Percentiles rank a stretch among this genome's conserved stretches.
phyloP scores from a whole-genome alignment of 2,888 invertebrate genomes.

The Eurois occulta region DNA sequence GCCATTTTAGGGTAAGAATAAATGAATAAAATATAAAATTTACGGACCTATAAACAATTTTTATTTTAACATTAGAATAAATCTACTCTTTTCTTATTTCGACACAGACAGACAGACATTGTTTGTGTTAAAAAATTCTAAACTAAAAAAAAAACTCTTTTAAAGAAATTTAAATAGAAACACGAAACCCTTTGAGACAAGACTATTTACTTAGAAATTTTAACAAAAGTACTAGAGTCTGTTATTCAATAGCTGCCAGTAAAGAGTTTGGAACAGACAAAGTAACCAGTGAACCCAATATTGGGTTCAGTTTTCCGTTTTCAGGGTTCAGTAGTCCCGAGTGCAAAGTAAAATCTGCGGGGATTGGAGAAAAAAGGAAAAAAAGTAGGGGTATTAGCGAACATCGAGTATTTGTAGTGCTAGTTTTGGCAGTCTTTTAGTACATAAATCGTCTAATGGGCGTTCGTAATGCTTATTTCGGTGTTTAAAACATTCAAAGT shows the following conservation, averaged over 20 bases:
- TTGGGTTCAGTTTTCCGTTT: constrained; percentile 54
- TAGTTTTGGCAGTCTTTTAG: constrained; percentile 40
- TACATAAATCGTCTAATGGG: constrained; percentile 50
- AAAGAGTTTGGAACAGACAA: constrained; percentile 67
- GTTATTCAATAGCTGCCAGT: constrained; percentile 60
- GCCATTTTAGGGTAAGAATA: background rate
- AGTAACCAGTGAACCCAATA: constrained; percentile 64
- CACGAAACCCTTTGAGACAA: constrained; percentile 54
- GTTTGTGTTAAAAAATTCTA: constrained; percentile 1
- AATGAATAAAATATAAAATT: constrained; percentile 9
- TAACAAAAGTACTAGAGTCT: constrained; percentile 63
- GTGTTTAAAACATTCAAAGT: constrained; percentile 34
- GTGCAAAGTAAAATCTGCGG: constrained; percentile 38
- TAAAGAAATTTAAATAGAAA: constrained; percentile 37
- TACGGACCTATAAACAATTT: constrained; percentile 2
- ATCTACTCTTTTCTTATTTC: constrained; percentile 1
- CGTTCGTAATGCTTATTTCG: constrained; percentile 36
- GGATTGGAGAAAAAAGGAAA: constrained; percentile 36
- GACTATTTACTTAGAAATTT: constrained; percentile 70
- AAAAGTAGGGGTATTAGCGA: constrained; percentile 17
- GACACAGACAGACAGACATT: background rate
- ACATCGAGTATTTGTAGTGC: constrained; percentile 39
- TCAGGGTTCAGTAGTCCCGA: constrained; percentile 39
- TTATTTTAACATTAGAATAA: constrained; percentile 3
- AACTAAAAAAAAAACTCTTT: constrained; percentile 14